Conservation (phyloP, 1,140 invertebrate genomes). For the Lordiphosa clarofinis region DNA sequence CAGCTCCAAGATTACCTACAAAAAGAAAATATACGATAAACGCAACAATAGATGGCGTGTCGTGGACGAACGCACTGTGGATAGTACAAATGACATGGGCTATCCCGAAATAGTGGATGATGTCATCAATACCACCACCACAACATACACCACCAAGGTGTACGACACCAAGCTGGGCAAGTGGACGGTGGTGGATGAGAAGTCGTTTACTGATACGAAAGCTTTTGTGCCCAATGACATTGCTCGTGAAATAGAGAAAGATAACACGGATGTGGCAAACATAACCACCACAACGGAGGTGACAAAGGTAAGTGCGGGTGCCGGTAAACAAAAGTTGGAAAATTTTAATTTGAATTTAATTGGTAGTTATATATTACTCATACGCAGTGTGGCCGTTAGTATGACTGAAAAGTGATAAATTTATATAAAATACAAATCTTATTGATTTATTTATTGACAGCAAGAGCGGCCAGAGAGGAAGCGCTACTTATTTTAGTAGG, state of each 20-base stretch:
- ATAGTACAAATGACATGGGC: slow-evolving; percentile 60
- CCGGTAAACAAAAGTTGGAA: neutral
- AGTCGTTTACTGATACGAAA: slow-evolving; percentile 75
- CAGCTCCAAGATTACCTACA: slow-evolving; percentile 69
- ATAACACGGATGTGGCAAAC: slow-evolving; percentile 79
- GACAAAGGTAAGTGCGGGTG: slow-evolving; percentile 66
- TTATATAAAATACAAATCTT: too few species aligned
- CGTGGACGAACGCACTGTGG: slow-evolving; percentile 74
- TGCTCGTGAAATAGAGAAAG: slow-evolving; percentile 79
- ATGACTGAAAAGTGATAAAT: too few species aligned
- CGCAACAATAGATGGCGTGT: slow-evolving; percentile 76
- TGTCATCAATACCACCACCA: slow-evolving; percentile 79
- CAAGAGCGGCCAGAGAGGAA: too few species aligned
- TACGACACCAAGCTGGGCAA: slow-evolving; percentile 76
- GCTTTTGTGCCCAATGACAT: slow-evolving; percentile 79
- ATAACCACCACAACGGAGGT: slow-evolving; percentile 79
- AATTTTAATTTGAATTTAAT: neutral
- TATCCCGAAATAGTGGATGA: slow-evolving; percentile 80
- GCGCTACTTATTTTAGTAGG: too few species aligned
- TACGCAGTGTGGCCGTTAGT: too few species aligned
- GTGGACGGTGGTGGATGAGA: slow-evolving; percentile 79
- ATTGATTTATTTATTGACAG: too few species aligned
- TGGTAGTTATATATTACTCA: too few species aligned
- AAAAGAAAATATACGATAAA: slow-evolving; percentile 77
- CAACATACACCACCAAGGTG: slow-evolving; percentile 79